Evolutionary conservation across 2,888 invertebrate species (phyloP), one percentile per base, ranked within the genome.

Genomic region (Acrobeloides nanus): DNA sequence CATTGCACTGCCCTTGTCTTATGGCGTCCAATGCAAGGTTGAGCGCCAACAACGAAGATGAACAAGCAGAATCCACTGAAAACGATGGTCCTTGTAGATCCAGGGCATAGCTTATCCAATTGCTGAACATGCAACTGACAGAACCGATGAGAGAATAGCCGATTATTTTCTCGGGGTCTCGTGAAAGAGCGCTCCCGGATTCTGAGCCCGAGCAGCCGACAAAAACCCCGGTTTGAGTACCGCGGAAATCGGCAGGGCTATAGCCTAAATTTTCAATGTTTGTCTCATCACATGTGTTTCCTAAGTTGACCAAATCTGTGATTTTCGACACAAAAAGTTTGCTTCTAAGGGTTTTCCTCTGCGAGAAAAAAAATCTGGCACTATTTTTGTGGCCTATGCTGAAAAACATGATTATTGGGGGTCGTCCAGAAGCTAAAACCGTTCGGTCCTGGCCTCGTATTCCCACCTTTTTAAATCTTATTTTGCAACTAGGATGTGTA

Each of bases 51-150:
- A 93, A 78, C 57, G 89, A 87, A 67, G 92, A 92, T 0, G 93
- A 93, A 76, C 95, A 97, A 8, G 95, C 95, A 2, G 95, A 93
- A 78, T 97, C 95, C 39, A 95, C 78, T 26, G 90, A 85, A 77
- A 85, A 92, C 74, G 90, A 92, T 7, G 95, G 95, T 1, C 95
- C 82, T 52, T 61, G 57, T 45, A 72, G 51, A 45, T 95, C 92
- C 77, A 93, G 93, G 39, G 89, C 84, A 79, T 84, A 97, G 0
- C 93, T 93, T 53, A 97, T 81, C 70, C 84, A 82, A 73, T 93
- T 93, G 17, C 87, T 84, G 72, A 89, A 81, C 88, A 90, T 89
- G 4, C 88, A 87, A 53, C 89, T 82, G 61, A 87, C 86, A 75
- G 87, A 87, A 29, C 90, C 95, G 1, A 87, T 89, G 73, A 93